Conservation (phyloP, 1,140 invertebrate species). For the Temnothorax nylanderi region DNA sequence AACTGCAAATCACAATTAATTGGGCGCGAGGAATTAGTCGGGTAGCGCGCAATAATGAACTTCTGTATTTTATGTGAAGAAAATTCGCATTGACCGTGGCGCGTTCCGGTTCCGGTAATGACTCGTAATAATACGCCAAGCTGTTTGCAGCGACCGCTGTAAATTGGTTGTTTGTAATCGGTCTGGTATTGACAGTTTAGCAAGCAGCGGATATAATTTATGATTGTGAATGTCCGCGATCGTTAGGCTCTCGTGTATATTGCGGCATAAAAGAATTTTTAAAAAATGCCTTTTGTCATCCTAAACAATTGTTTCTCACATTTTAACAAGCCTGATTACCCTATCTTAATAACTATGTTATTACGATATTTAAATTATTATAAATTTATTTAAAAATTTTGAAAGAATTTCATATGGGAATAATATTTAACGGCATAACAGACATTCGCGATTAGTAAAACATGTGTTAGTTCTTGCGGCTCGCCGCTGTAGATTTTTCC, state of each 20-base stretch:
- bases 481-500: constrained; percentile 31
- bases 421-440: not conserved
- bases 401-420: not conserved
- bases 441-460: constrained; percentile 23
- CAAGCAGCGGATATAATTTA: constrained; percentile 65
- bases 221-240: not conserved
- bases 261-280: constrained; percentile 1
- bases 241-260: not conserved
- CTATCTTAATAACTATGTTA: not conserved
- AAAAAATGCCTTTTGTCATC: not conserved
- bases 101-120: not conserved
- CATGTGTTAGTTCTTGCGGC: not conserved
- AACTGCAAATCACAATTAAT: constrained; percentile 20
- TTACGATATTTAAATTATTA: not conserved
- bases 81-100: constrained; percentile 9
- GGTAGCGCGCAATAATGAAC: constrained; percentile 37
- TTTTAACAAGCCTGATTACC: not conserved
- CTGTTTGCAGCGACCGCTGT: constrained; percentile 30
- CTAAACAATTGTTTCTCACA: not conserved
- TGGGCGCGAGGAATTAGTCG: constrained; percentile 7
- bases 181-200: constrained; percentile 61
- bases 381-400: not conserved
- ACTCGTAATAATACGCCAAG: constrained; percentile 55
- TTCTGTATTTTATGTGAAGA: constrained; percentile 41
- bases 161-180: constrained; percentile 51